A percentile compares a stretch with the other conserved stretches of the same genome.
These are phyloP conservation scores for Rhyacophila brunnea DNA, from an alignment of 1,140 invertebrate species.

Conservation along the genomic window DNA sequence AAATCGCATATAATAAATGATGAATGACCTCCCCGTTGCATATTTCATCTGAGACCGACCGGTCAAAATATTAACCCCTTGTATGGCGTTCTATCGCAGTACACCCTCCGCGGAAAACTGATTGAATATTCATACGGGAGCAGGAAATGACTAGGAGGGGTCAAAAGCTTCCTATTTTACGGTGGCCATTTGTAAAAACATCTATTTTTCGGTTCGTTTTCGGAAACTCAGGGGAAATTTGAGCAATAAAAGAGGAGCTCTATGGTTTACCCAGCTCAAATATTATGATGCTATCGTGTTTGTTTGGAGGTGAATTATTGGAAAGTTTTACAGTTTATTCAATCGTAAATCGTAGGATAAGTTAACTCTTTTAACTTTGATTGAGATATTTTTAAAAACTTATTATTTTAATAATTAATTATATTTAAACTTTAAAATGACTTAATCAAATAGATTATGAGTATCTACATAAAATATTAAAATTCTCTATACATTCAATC, in stretches of 20 bases:
- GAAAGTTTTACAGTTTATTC: slow-evolving; percentile 4
- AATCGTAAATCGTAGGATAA: slow-evolving; percentile 1
- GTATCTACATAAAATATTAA: too few relatives aligned
- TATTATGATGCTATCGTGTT: too few relatives aligned
- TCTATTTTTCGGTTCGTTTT: slow-evolving; percentile 1
- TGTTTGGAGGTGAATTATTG: not conserved
- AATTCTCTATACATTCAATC: too few relatives aligned
- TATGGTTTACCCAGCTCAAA: too few relatives aligned
- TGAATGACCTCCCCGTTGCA: too few relatives aligned
- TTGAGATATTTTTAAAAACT: too few relatives aligned
- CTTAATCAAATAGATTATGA: too few relatives aligned
- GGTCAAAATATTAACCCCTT: slow-evolving; percentile 3
- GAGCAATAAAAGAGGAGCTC: not conserved
- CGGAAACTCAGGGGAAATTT: slow-evolving; percentile 13
- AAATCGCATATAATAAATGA: too few relatives aligned
- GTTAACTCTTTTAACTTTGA: too few relatives aligned
- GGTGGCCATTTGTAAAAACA: slow-evolving; percentile 6
- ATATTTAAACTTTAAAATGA: too few relatives aligned
- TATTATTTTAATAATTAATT: too few relatives aligned
- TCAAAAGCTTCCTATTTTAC: slow-evolving; percentile 8
- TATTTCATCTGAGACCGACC: slow-evolving; percentile 10
- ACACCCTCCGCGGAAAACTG: not conserved
- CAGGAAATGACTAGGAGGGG: slow-evolving; percentile 9
- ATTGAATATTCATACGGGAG: slow-evolving; percentile 17
- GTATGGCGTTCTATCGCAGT: not conserved